Evolutionary conservation across 2,888 invertebrate genomes (phyloP).

Genomic region (Melanophora roralis): DNA sequence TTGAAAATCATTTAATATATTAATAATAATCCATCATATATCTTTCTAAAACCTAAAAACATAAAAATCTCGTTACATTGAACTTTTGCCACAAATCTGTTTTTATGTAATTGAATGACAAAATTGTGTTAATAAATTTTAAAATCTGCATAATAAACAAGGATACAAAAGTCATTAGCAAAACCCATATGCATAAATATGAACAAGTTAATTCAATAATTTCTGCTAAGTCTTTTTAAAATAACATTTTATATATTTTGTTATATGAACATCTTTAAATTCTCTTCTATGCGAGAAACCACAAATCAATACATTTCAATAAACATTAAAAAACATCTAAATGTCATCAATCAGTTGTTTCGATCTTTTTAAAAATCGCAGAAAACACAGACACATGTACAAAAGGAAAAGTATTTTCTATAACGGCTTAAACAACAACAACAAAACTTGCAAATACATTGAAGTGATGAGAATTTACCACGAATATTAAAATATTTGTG

Average conservation of each 20-base stretch:
- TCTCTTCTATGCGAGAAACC: too few relatives aligned
- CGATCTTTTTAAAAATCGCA: not conserved
- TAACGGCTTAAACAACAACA: not conserved
- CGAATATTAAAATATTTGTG: constrained; percentile 51
- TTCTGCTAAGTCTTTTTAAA: constrained; percentile 24
- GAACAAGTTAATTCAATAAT: constrained; percentile 28
- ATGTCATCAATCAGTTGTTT: constrained; percentile 54
- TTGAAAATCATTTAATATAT: not conserved
- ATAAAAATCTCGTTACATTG: constrained; percentile 24
- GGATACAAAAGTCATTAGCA: not conserved
- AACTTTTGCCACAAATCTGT: too few relatives aligned
- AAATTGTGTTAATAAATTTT: constrained; percentile 1
- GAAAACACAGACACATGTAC: not conserved
- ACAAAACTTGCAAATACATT: not conserved
- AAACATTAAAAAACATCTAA: constrained; percentile 19
- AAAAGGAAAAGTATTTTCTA: not conserved
- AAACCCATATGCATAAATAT: not conserved
- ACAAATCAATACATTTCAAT: constrained; percentile 12
- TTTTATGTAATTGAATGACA: not conserved
- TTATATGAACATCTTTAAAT: too few relatives aligned
- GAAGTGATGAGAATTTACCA: constrained; percentile 51
- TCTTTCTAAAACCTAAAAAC: not conserved
- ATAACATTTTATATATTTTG: too few relatives aligned
- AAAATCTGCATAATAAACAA: constrained; percentile 44
- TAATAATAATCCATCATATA: constrained; percentile 30